phyloP scores from a whole-genome alignment of 2,797 vertebrate genomes.

The Eulemur coronatus region DNA sequence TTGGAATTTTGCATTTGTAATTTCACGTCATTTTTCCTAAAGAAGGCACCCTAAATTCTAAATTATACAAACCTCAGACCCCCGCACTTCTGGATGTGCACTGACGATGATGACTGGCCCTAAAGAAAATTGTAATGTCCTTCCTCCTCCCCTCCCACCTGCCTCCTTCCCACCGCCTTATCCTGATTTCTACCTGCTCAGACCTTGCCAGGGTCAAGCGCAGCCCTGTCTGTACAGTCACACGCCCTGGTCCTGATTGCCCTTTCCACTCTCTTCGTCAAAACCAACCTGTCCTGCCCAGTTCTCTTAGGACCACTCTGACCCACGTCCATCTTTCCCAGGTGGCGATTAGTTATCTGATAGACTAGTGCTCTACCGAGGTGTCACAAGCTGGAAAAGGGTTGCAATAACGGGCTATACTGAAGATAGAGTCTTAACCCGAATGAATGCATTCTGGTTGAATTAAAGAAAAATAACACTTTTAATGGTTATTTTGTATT shows the following conservation, averaged over 20 bases:
- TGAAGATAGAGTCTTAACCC: neutral
- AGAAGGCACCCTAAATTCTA: neutral
- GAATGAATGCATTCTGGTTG: neutral
- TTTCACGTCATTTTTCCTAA: neutral
- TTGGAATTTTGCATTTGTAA: neutral
- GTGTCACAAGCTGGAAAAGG: neutral
- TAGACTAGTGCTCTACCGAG: neutral
- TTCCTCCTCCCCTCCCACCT: neutral
- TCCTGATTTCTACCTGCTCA: neutral
- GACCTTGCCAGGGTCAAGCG: neutral
- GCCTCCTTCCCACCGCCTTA: no score
- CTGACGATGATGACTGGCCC: neutral
- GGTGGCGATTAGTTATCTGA: neutral
- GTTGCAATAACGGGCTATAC: neutral
- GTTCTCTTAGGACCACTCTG: neutral
- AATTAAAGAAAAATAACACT: neutral
- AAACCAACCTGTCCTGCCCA: neutral
- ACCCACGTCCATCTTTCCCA: neutral
- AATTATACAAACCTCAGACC: neutral
- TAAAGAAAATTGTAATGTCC: neutral
- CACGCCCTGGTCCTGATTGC: neutral
- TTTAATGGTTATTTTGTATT: neutral
- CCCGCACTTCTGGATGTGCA: neutral
- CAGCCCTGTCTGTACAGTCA: neutral
- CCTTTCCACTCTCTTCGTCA: neutral